These are phyloP conservation scores for Saccopteryx bilineata DNA, from an alignment of 2,113 vertebrate species.

Conservation along the genomic window DNA sequence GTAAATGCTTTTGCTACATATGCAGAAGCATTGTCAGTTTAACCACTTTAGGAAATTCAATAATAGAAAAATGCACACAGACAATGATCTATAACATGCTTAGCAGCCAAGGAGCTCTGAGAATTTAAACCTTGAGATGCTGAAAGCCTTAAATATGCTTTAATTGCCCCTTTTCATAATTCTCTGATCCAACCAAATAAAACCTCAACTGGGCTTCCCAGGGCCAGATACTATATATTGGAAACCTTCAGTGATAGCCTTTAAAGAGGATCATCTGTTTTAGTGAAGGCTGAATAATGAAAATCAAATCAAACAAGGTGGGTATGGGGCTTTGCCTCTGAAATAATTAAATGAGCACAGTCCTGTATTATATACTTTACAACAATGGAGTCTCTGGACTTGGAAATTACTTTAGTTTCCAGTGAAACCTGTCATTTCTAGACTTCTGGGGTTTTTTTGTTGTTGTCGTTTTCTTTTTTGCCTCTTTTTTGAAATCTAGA, in stretches of 20 bases:
- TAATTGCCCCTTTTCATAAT: not conserved
- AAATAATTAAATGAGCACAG: not conserved
- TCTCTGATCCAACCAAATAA: not conserved
- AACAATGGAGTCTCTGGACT: not conserved
- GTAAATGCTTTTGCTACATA: no score
- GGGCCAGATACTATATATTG: not conserved
- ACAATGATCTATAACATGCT: no score
- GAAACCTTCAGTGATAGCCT: not conserved
- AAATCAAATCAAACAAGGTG: not conserved
- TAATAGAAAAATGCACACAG: no score
- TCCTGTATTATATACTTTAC: not conserved
- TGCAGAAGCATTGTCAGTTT: no score
- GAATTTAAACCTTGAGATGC: not conserved
- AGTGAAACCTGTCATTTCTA: not conserved
- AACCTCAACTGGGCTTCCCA: not conserved
- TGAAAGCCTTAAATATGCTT: not conserved
- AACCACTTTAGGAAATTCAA: no score
- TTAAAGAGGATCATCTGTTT: not conserved
- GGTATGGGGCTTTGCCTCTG: not conserved
- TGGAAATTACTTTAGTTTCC: not conserved
- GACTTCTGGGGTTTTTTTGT: not conserved
- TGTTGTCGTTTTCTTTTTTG: not conserved
- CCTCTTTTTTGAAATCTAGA: not conserved
- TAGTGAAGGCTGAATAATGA: not conserved
- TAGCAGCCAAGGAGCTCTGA: not conserved